Evolutionary conservation across 2,888 invertebrate genomes (phyloP).

Genomic region (Cheilosia vulpina): DNA sequence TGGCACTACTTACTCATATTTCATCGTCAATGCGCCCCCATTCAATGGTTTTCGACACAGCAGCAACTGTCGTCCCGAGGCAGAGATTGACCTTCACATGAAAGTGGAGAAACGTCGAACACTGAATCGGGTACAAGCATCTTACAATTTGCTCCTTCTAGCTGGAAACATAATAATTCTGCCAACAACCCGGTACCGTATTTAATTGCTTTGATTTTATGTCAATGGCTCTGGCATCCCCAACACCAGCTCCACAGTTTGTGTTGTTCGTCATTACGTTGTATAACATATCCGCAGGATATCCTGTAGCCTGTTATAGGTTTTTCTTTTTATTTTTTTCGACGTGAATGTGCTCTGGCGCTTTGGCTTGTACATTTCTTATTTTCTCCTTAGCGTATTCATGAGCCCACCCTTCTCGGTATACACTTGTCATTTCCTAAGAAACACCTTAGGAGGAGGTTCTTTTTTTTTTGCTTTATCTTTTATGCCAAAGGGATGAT

Average conservation of each 20-base stretch:
- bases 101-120: conserved; percentile 11
- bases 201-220: conserved; percentile 72
- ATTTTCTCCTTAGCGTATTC: conserved; percentile 8
- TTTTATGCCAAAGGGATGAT: conserved; percentile 63
- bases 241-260: conserved; percentile 62
- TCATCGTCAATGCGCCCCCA: not conserved
- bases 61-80: conserved; percentile 1
- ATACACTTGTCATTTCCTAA: conserved; percentile 33
- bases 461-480: conserved; percentile 12
- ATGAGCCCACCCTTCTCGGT: conserved; percentile 21
- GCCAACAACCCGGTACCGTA: conserved; percentile 26
- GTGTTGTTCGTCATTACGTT: conserved; percentile 67
- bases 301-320: conserved; percentile 53
- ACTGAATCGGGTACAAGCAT: conserved; percentile 1
- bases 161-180: conserved; percentile 5
- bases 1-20: conserved; percentile 20
- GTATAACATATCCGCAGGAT: conserved; percentile 66
- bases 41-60: not conserved
- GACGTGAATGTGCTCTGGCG: not conserved
- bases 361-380: conserved; percentile 1
- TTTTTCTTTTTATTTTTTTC: not conserved
- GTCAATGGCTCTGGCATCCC: conserved; percentile 59
- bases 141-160: conserved; percentile 28
- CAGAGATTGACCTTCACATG: conserved; percentile 45
- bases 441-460: conserved; percentile 36